These are phyloP conservation scores for Poeciliopsis presidionis DNA, from an alignment of 2,797 vertebrate genomes.

Conservation along the genomic window DNA sequence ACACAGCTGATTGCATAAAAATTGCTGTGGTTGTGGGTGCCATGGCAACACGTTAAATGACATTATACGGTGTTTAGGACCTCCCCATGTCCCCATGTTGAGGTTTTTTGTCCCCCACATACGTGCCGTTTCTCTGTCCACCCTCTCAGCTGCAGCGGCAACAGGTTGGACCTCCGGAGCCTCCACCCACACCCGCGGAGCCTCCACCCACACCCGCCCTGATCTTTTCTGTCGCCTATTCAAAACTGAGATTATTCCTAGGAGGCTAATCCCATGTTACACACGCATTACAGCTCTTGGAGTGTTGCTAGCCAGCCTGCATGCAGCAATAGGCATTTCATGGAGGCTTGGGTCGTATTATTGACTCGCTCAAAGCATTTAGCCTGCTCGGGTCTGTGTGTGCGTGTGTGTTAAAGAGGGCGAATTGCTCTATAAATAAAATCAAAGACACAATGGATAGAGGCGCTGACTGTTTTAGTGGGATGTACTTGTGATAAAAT, in stretches of 20 bases:
- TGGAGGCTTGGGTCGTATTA: slow-evolving; percentile 62
- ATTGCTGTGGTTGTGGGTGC: slow-evolving; percentile 82
- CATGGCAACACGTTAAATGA: slow-evolving; percentile 79
- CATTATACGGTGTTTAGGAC: slow-evolving; percentile 48
- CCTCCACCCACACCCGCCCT: slow-evolving; percentile 27
- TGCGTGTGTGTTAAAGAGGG: slow-evolving; percentile 5
- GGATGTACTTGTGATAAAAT: slow-evolving; percentile 64
- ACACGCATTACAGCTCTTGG: slow-evolving; percentile 52
- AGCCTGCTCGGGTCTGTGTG: slow-evolving; percentile 36
- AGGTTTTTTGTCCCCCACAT: slow-evolving; percentile 8
- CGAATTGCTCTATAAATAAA: slow-evolving; percentile 58
- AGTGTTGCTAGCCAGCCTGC: slow-evolving; percentile 30
- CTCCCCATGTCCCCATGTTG: slow-evolving; percentile 35
- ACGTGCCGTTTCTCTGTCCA: not conserved
- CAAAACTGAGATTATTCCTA: slow-evolving; percentile 50
- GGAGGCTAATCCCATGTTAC: slow-evolving; percentile 64
- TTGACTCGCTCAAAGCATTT: slow-evolving; percentile 59
- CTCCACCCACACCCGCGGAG: slow-evolving; percentile 19
- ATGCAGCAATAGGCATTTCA: slow-evolving; percentile 58
- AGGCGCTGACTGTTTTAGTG: slow-evolving; percentile 57
- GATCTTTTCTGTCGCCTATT: slow-evolving; percentile 40
- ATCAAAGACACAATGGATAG: slow-evolving; percentile 38
- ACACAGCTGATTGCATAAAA: slow-evolving; percentile 84
- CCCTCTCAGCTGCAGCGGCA: slow-evolving; percentile 14
- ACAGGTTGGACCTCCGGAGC: slow-evolving; percentile 46